A percentile compares a stretch with the other conserved stretches of the same genome.
phyloP scores from a whole-genome alignment of 2,113 vertebrate genomes.

The Platichthys stellatus region DNA sequence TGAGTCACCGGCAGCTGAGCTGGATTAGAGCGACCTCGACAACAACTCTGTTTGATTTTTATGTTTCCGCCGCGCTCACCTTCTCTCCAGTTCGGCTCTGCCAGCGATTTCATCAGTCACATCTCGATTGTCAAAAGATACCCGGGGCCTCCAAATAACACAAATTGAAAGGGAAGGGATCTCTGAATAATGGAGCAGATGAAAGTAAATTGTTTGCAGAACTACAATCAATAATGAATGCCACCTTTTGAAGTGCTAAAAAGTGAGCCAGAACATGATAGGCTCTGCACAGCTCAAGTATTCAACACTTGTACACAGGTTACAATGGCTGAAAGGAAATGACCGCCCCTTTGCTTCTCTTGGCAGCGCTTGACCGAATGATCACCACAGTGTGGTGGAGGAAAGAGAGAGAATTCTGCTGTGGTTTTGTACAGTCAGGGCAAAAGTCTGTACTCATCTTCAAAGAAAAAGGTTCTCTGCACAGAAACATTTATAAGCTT shows the following conservation, averaged over 20 bases:
- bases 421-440: neutral
- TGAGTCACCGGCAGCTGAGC: constrained; percentile 9
- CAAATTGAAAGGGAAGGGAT: constrained; percentile 59
- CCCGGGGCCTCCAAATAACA: constrained; percentile 13
- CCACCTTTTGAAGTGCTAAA: constrained; percentile 76
- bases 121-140: constrained; percentile 21
- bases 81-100: neutral
- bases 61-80: constrained; percentile 32
- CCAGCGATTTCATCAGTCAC: constrained; percentile 9
- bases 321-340: constrained; percentile 67
- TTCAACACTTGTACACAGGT: constrained; percentile 61
- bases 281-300: constrained; percentile 71
- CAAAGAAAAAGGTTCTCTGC: constrained; percentile 29
- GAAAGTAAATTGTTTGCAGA: constrained; percentile 77
- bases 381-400: constrained; percentile 35
- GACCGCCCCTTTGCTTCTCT: constrained; percentile 43
- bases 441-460: constrained; percentile 9
- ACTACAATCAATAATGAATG: constrained; percentile 79
- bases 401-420: neutral
- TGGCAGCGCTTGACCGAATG: constrained; percentile 24
- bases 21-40: constrained; percentile 20
- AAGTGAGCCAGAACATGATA: constrained; percentile 78
- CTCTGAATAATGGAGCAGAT: constrained; percentile 74
- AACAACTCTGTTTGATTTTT: constrained; percentile 11
- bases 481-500: constrained; percentile 11